Percentiles rank a stretch among this genome's conserved stretches.
Evolutionary conservation across 2,797 vertebrate species (phyloP).

Genomic region (Ctenopoma kingsleyae): DNA sequence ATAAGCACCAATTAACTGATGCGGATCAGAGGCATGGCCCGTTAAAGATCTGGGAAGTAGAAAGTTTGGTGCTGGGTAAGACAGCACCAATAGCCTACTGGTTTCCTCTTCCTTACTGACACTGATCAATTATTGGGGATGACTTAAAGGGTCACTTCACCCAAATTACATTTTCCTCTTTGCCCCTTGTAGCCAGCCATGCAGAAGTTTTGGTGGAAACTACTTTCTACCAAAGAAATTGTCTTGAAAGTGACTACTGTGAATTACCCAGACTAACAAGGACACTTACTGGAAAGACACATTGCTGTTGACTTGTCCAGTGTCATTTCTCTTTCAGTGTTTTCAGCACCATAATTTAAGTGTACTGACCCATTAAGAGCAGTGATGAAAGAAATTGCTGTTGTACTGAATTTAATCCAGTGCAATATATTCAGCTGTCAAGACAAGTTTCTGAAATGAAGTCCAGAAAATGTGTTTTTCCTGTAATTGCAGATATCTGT

Average conservation of each 20-base stretch:
- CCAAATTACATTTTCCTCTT: not conserved
- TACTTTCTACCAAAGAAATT: not conserved
- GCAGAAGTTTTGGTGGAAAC: not conserved
- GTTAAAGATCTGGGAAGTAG: conserved; percentile 20
- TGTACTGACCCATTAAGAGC: conserved; percentile 1
- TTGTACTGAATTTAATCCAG: not conserved
- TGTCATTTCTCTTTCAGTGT: not conserved
- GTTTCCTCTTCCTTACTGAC: conserved; percentile 19
- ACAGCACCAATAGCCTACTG: conserved; percentile 10
- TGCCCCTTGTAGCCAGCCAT: not conserved
- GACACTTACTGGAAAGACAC: not conserved
- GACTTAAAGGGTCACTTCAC: conserved; percentile 17
- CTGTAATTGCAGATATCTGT: conserved; percentile 10
- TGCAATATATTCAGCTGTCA: not conserved
- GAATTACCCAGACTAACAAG: not conserved
- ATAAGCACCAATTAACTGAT: conserved; percentile 46
- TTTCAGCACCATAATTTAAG: not conserved
- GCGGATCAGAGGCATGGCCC: conserved; percentile 25
- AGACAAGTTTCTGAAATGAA: not conserved
- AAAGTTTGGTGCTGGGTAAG: conserved; percentile 27
- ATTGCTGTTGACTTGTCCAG: not conserved
- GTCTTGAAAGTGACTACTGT: not conserved
- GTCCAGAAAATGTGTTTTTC: not conserved
- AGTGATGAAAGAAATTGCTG: conserved; percentile 5
- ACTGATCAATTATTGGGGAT: conserved; percentile 24